A percentile compares a stretch with the other conserved stretches of the same genome.
phyloP scores from a whole-genome alignment of 2,113 vertebrate species.

The Pteropus alecto region DNA sequence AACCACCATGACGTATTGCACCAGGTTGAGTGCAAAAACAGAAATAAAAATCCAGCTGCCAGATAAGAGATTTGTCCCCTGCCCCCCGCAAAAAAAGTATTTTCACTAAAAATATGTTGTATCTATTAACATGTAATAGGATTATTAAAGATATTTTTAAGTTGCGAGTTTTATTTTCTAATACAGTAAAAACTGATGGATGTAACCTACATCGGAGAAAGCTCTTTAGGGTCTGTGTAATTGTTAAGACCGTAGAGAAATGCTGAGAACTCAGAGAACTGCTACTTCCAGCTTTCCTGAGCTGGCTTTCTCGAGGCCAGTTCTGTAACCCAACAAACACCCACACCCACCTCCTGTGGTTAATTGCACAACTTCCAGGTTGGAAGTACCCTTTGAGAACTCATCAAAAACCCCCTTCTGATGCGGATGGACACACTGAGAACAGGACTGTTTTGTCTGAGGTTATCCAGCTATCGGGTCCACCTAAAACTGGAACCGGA shows the following conservation, averaged over 20 bases:
- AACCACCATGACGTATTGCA: neutral
- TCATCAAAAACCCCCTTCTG: neutral
- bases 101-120: neutral
- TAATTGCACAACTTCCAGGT: neutral
- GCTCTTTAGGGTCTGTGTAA: neutral
- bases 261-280: neutral
- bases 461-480: neutral
- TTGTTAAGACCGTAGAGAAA: neutral
- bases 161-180: neutral
- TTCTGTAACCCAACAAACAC: neutral
- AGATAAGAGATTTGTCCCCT: neutral
- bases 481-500: neutral
- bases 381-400: neutral
- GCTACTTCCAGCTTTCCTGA: neutral
- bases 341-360: accelerated
- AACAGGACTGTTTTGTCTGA: neutral
- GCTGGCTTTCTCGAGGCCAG: neutral
- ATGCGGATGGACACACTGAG: neutral
- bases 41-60: neutral
- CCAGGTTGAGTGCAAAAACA: neutral
- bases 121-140: too few relatives aligned
- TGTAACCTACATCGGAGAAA: neutral
- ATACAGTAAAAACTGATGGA: neutral
- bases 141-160: neutral
- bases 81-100: neutral